These are phyloP conservation scores for Acrobasis repandana DNA, from an alignment of 2,888 invertebrate genomes.

Conservation along the genomic window DNA sequence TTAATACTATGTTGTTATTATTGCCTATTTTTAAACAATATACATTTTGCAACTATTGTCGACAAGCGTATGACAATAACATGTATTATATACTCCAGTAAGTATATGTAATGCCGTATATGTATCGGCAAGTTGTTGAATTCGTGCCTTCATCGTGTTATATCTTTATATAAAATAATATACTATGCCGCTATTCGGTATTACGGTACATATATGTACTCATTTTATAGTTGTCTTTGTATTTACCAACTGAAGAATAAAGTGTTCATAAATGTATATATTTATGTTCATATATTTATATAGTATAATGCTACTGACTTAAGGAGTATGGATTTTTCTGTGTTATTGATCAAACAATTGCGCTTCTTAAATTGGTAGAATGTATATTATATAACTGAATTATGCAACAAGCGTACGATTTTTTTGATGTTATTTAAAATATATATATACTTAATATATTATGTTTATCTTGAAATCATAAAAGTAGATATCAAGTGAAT, in stretches of 20 bases:
- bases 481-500: no score
- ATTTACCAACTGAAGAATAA: background rate
- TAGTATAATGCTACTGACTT: no score
- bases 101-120: constrained; percentile 1
- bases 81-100: constrained; percentile 5
- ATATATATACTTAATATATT: no score
- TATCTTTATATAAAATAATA: constrained; percentile 1
- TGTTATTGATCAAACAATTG: background rate
- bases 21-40: no score
- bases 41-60: constrained; percentile 2
- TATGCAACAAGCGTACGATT: no score
- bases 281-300: no score
- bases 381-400: no score
- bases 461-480: no score
- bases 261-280: no score
- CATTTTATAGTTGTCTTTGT: background rate
- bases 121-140: constrained; percentile 4
- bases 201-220: constrained; percentile 5
- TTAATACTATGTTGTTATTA: no score
- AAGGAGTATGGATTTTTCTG: background rate
- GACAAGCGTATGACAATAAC: background rate
- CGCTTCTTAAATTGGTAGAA: no score
- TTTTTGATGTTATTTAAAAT: no score
- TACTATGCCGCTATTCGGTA: constrained; percentile 19
- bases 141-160: constrained; percentile 19